phyloP scores from a whole-genome alignment of 2,797 vertebrate genomes.

The Sebastes steindachneri region DNA sequence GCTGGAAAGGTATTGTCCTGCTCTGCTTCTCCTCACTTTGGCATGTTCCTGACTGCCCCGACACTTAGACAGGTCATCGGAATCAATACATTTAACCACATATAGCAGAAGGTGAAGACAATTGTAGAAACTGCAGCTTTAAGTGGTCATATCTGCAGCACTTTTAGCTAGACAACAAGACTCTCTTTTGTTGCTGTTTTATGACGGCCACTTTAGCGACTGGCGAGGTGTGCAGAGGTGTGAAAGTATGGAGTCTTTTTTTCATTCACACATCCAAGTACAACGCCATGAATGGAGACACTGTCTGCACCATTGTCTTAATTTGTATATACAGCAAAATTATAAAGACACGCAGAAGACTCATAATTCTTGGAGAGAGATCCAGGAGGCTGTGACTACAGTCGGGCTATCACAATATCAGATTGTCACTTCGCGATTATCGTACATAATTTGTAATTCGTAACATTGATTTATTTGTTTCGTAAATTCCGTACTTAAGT shows the following conservation, averaged over 20 bases:
- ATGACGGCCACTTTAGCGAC: neutral
- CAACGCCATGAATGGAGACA: neutral
- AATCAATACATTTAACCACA: neutral
- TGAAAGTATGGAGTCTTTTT: neutral
- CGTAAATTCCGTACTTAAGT: too few species aligned
- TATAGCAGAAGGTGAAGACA: neutral
- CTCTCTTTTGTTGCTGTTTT: neutral
- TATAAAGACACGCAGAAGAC: too few species aligned
- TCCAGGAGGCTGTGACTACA: neutral
- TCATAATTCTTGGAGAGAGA: too few species aligned
- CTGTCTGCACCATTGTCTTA: neutral
- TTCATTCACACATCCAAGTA: neutral
- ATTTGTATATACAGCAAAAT: neutral
- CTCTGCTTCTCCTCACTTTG: neutral
- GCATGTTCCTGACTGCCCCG: neutral
- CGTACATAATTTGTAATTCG: too few species aligned
- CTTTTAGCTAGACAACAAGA: too few species aligned
- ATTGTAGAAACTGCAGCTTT: neutral
- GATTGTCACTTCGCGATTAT: too few species aligned
- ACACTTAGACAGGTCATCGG: neutral
- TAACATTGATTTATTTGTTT: too few species aligned
- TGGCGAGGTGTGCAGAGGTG: neutral
- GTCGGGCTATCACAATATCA: too few species aligned
- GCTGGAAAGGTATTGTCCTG: neutral
- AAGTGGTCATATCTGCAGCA: neutral